phyloP scores from a whole-genome alignment of 2,888 invertebrate genomes.

The Antheraea yamamai region DNA sequence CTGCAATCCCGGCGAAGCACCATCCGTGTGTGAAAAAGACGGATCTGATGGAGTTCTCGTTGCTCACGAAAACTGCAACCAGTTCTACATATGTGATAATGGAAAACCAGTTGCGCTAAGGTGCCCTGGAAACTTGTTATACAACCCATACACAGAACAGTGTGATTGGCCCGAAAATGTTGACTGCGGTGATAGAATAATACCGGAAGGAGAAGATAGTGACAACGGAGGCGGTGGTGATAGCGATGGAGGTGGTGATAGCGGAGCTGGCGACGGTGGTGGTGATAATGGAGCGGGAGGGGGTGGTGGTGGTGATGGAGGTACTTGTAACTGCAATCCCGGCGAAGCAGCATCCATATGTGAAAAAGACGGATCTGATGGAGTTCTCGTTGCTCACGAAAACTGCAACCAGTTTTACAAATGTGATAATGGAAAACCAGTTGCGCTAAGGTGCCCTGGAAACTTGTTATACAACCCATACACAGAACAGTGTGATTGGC shows the following conservation, averaged over 20 bases:
- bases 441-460: conserved; percentile 37
- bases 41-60: conserved; percentile 41
- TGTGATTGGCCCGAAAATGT: conserved; percentile 48
- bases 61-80: conserved; percentile 47
- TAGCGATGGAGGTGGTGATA: conserved; percentile 21
- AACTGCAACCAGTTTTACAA: conserved; percentile 42
- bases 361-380: conserved; percentile 19
- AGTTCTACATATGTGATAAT: conserved; percentile 45
- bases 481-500: conserved; percentile 48
- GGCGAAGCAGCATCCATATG: conserved; percentile 29
- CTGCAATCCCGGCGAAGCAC: conserved; percentile 41
- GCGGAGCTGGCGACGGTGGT: conserved; percentile 16
- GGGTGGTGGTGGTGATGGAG: conserved; percentile 20
- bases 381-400: conserved; percentile 24
- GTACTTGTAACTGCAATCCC: conserved; percentile 24
- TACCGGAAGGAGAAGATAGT: conserved; percentile 30
- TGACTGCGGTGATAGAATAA: conserved; percentile 38
- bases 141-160: conserved; percentile 36
- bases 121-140: conserved; percentile 37
- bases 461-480: conserved; percentile 43
- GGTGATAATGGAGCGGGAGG: conserved; percentile 13
- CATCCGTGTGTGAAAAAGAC: conserved; percentile 34
- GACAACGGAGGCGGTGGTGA: conserved; percentile 18
- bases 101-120: conserved; percentile 34
- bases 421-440: conserved; percentile 41